Base-by-base conservation (phyloP, 2,113 vertebrate genomes). In the Vidua chalybeata region DNA sequence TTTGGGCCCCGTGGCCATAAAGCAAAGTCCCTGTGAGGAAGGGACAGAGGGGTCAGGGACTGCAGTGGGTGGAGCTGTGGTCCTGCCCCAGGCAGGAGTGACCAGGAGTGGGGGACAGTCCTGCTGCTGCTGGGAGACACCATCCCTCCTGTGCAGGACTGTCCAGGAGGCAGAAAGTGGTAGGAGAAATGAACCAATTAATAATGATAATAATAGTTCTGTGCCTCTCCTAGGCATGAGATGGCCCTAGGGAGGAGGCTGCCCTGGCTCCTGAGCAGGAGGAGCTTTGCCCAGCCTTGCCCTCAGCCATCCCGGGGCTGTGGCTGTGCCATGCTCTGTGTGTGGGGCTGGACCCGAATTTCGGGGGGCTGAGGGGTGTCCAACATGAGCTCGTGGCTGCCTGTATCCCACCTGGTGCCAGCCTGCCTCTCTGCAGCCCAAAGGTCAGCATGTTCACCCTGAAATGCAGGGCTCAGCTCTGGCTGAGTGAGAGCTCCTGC, bases 151-250 rank as follows among this genome's bases (percentile, higher is more conserved):
- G 5, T 68, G 78, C 78, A 39, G 58, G 61, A 5, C 67, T 93
- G 67, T 91, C 85, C 35, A 62, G 82, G 67, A 90, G 95, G 87
- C 72, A 94, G 84, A 96, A 96, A 90, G 87, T 88, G 85, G 43
- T 26, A 17, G 3, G 31, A 96, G 82, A 74, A 95, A 88, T 77
- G 63, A 79, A 62, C 67, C 75, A 94, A 95, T 89, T 94, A 94
- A 87, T 95, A 88, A 90, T 13, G 52, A 23, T 88, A 85, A 93
- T 95, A 28, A 90, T 0, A 45, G 92, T 63, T 75, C 68, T 91
- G 51, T 87, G 87, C 79, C 78, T 91, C 78, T 83, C 46, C 54
- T 19, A 77, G 87, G 75, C 72, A 20, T 52, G 81, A 94, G 75
- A 9, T 94, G 69, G 93, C 92, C 93, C 55, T 41, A 33, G 87